A percentile compares a stretch with the other conserved stretches of the same genome.
These are phyloP conservation scores for Sphenopsis melanotis DNA, from an alignment of 2,797 vertebrate species.

Conservation along the genomic window DNA sequence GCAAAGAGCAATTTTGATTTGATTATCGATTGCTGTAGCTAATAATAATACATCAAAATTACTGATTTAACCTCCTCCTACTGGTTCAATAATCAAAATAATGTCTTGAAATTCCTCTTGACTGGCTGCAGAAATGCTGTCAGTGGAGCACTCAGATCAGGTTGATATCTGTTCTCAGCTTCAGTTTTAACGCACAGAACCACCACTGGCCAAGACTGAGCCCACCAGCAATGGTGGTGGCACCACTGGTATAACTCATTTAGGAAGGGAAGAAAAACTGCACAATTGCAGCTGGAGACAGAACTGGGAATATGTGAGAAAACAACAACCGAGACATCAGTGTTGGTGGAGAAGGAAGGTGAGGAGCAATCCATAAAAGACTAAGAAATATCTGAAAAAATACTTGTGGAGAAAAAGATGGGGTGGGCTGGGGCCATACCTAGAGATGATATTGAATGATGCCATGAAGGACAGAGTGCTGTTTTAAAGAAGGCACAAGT, in stretches of 20 bases:
- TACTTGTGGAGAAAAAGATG: background rate
- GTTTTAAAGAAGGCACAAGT: background rate
- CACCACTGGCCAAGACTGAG: accelerated
- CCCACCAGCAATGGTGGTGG: background rate
- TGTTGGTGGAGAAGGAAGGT: background rate
- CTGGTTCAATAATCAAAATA: background rate
- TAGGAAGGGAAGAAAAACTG: background rate
- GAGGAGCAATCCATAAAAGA: background rate
- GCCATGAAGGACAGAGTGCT: background rate
- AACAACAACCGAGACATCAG: background rate
- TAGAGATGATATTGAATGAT: background rate
- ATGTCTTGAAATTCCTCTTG: background rate
- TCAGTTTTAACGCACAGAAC: background rate
- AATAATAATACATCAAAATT: background rate
- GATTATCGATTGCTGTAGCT: background rate
- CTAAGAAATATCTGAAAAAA: background rate
- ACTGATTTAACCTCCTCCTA: background rate
- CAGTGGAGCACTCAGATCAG: background rate
- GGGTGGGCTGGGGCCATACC: background rate
- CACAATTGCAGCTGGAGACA: background rate
- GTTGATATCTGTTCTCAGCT: background rate
- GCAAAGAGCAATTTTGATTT: background rate
- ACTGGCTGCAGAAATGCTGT: background rate
- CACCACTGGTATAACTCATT: too few species aligned
- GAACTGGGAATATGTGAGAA: background rate